A percentile compares a stretch with the other conserved stretches of the same genome.
Evolutionary conservation across 2,888 invertebrate species (phyloP).

Genomic region (Baccha elongata): DNA sequence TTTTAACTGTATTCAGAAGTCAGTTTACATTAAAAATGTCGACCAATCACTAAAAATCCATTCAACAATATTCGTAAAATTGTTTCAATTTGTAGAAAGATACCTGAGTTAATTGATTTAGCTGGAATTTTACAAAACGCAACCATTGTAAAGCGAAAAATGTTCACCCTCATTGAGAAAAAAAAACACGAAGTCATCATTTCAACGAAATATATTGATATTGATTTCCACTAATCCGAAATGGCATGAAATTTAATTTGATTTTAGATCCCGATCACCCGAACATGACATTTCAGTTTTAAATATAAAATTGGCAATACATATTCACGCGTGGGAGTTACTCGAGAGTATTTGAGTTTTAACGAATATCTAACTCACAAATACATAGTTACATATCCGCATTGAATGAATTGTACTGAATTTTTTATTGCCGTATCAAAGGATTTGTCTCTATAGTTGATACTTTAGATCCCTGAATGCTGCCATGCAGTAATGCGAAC

Average conservation of each 20-base stretch:
- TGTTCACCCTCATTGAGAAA: neutral
- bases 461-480: constrained; percentile 1
- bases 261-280: constrained; percentile 57
- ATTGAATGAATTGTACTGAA: constrained; percentile 13
- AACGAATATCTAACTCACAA: constrained; percentile 13
- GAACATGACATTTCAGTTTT: constrained; percentile 64
- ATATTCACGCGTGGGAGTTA: constrained; percentile 19
- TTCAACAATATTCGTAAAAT: no score
- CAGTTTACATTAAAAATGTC: no score
- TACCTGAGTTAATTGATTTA: constrained; percentile 6
- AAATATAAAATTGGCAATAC: constrained; percentile 32
- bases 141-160: neutral
- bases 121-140: neutral
- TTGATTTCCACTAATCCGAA: constrained; percentile 62
- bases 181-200: constrained; percentile 3
- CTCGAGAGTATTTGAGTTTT: neutral
- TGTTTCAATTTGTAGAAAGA: neutral
- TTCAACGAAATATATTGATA: constrained; percentile 42
- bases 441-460: constrained; percentile 50
- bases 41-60: no score
- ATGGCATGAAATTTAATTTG: constrained; percentile 69
- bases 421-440: constrained; percentile 60
- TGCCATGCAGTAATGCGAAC: constrained; percentile 46
- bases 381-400: neutral
- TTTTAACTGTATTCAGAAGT: no score